Evolutionary conservation across 2,888 invertebrate genomes (phyloP).

Genomic region (Chymomyza caudatula): DNA sequence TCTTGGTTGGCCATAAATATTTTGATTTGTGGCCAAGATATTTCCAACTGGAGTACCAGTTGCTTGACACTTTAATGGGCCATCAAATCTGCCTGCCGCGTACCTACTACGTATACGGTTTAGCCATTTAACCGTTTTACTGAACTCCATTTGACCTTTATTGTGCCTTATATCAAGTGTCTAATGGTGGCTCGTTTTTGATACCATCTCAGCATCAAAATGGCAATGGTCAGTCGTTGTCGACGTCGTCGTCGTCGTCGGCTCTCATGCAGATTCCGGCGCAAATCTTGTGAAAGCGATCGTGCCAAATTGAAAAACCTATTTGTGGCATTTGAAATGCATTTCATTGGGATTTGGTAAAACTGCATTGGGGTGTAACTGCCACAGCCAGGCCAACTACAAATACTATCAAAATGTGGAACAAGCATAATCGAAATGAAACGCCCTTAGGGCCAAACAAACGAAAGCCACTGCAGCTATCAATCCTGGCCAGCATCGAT

Average conservation of each 20-base stretch:
- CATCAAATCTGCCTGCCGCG: constrained; percentile 35
- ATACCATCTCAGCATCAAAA: background rate
- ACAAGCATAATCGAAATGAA: constrained; percentile 74
- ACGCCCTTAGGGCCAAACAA: constrained; percentile 49
- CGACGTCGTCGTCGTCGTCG: background rate
- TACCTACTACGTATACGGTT: background rate
- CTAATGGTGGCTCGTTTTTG: constrained; percentile 43
- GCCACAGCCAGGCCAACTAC: constrained; percentile 49
- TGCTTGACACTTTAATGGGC: constrained; percentile 49
- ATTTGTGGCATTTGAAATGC: constrained; percentile 47
- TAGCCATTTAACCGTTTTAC: background rate
- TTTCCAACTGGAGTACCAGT: constrained; percentile 35
- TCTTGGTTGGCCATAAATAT: constrained; percentile 52
- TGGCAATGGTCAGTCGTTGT: background rate
- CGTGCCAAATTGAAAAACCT: constrained; percentile 67
- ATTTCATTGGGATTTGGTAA: constrained; percentile 1
- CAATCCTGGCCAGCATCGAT: constrained; percentile 60
- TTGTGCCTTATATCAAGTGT: constrained; percentile 50
- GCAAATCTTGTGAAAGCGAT: constrained; percentile 69
- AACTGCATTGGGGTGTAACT: constrained; percentile 17
- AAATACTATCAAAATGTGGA: constrained; percentile 56
- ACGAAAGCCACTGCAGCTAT: constrained; percentile 20
- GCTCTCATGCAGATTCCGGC: constrained; percentile 22
- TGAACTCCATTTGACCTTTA: constrained; percentile 61
- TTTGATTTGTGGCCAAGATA: constrained; percentile 56